Evolutionary conservation across 2,113 vertebrate genomes (phyloP).

Genomic region (Centrocercus urophasianus): DNA sequence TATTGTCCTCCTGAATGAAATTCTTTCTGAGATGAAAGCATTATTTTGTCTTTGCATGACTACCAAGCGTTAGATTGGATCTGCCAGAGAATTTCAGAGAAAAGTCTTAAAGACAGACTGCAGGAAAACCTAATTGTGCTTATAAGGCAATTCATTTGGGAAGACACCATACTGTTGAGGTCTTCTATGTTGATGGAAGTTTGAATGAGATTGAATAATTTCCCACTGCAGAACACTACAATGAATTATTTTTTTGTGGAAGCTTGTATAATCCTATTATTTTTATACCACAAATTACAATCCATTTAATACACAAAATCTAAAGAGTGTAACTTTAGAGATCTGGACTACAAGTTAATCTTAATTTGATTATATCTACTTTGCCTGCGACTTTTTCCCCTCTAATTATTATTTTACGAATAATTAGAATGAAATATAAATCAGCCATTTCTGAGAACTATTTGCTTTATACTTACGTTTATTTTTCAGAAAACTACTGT

Average conservation of each 20-base stretch:
- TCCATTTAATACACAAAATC: background rate
- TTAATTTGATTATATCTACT: background rate
- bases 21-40: background rate
- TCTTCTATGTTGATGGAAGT: background rate
- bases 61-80: background rate
- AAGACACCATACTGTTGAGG: background rate
- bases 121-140: background rate
- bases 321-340: background rate
- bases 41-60: background rate
- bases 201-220: background rate
- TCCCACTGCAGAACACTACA: background rate
- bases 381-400: fast-evolving
- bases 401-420: background rate
- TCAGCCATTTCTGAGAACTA: background rate
- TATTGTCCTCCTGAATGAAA: background rate
- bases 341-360: background rate
- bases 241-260: background rate
- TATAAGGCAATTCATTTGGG: background rate
- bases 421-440: background rate
- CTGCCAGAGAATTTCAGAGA: background rate
- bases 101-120: background rate
- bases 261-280: background rate
- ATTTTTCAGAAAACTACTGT: constrained; percentile 22
- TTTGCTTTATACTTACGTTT: background rate
- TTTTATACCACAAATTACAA: background rate